Conservation (phyloP, 1,140 invertebrate species). For the Ylistrum balloti region DNA sequence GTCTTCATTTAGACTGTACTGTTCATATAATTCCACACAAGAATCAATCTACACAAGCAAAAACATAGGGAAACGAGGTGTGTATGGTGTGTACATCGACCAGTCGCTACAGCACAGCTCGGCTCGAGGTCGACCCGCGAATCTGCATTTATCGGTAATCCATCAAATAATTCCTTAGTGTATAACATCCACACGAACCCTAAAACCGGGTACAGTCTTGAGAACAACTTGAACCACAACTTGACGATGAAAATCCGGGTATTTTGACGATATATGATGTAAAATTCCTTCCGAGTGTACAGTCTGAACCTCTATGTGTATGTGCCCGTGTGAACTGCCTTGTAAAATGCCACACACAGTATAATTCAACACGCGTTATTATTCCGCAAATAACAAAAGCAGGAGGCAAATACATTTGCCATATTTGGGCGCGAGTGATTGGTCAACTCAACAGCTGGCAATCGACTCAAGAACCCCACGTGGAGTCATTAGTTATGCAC, state of each 20-base stretch:
- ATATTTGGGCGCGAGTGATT: constrained; percentile 75
- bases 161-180: constrained; percentile 43
- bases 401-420: constrained; percentile 75
- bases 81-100: neutral
- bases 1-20: constrained; percentile 35
- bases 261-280: constrained; percentile 46
- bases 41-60: neutral
- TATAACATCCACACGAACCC: neutral
- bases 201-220: neutral
- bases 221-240: neutral
- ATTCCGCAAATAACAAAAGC: constrained; percentile 70
- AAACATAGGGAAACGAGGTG: neutral
- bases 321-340: constrained; percentile 60
- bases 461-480: constrained; percentile 56
- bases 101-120: neutral
- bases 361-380: constrained; percentile 71
- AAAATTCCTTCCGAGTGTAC: constrained; percentile 50
- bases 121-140: constrained; percentile 41
- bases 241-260: constrained; percentile 45
- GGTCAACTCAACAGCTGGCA: constrained; percentile 60
- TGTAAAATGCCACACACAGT: constrained; percentile 68
- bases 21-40: neutral
- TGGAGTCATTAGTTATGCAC: constrained; percentile 61
- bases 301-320: constrained; percentile 34
- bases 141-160: constrained; percentile 43